Evolutionary conservation across 2,113 vertebrate genomes (phyloP).

Genomic region (Pseudolaguvia tuberculata): DNA sequence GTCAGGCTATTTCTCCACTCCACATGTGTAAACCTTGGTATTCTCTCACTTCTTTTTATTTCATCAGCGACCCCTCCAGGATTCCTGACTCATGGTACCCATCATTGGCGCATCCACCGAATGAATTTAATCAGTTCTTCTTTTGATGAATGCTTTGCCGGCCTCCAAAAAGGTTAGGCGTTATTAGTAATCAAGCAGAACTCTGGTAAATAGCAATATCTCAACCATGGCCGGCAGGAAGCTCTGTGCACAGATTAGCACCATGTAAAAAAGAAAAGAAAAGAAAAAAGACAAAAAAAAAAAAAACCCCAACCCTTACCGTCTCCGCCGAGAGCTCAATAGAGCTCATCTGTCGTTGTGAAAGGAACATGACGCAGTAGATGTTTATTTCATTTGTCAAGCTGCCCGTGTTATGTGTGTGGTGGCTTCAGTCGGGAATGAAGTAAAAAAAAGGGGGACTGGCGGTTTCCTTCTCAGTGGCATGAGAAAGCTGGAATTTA

Average conservation of each 20-base stretch:
- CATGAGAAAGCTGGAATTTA: conserved; percentile 16
- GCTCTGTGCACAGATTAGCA: conserved; percentile 27
- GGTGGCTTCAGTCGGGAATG: conserved; percentile 1
- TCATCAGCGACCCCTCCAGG: background rate
- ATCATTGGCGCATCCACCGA: conserved; percentile 5
- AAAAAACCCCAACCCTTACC: background rate
- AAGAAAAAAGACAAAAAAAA: conserved; percentile 1
- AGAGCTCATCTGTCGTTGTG: conserved; percentile 31
- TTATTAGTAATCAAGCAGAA: conserved; percentile 51
- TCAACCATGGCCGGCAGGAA: conserved; percentile 36
- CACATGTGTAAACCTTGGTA: background rate
- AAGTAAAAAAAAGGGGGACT: conserved; percentile 4
- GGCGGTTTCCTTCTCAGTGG: conserved; percentile 21
- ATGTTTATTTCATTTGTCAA: conserved; percentile 35
- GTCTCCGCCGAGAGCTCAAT: conserved; percentile 11
- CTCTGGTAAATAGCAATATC: conserved; percentile 42
- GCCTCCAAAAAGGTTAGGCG: conserved; percentile 47
- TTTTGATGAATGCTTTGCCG: conserved; percentile 46
- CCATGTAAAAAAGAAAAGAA: conserved; percentile 1
- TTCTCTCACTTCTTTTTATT: conserved; percentile 21
- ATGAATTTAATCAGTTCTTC: conserved; percentile 37
- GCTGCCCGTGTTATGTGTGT: conserved; percentile 26
- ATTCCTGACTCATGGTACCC: background rate
- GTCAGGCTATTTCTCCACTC: background rate
- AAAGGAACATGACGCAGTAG: conserved; percentile 34